phyloP scores from a whole-genome alignment of 1,140 invertebrate species.

The Sarcophaga bullata region DNA sequence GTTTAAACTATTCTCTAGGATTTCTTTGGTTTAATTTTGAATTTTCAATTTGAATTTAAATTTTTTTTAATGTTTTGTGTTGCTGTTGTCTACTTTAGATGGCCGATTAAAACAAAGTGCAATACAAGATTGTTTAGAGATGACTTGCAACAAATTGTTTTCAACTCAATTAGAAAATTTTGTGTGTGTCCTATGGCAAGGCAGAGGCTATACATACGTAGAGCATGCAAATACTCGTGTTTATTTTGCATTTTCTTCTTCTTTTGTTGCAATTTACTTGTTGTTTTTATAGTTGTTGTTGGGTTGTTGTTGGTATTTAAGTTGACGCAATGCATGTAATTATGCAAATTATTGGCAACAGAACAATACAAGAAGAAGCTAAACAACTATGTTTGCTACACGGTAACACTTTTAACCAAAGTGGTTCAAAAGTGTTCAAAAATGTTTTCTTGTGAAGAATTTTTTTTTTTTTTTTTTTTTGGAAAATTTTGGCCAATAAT shows the following conservation, averaged over 20 bases:
- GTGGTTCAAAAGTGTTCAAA: too few species aligned
- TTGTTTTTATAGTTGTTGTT: not conserved
- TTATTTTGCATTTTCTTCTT: not conserved
- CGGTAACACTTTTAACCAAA: too few species aligned
- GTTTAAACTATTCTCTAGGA: too few species aligned
- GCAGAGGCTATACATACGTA: too few species aligned
- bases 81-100: not conserved
- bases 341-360: slow-evolving; percentile 33
- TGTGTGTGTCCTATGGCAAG: not conserved
- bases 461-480: too few species aligned
- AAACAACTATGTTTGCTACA: not conserved
- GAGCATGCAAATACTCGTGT: too few species aligned
- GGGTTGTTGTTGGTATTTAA: not conserved
- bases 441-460: too few species aligned
- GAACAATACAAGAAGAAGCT: not conserved
- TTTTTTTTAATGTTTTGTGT: not conserved
- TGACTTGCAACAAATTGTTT: slow-evolving; percentile 35
- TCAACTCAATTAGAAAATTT: slow-evolving; percentile 26
- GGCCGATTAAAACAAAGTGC: slow-evolving; percentile 21
- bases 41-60: too few species aligned
- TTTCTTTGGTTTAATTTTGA: too few species aligned
- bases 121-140: slow-evolving; percentile 35
- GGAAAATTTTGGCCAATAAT: too few species aligned
- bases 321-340: slow-evolving; percentile 31
- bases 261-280: not conserved